phyloP scores from a whole-genome alignment of 2,888 invertebrate species.

The Catocala sponsa region DNA sequence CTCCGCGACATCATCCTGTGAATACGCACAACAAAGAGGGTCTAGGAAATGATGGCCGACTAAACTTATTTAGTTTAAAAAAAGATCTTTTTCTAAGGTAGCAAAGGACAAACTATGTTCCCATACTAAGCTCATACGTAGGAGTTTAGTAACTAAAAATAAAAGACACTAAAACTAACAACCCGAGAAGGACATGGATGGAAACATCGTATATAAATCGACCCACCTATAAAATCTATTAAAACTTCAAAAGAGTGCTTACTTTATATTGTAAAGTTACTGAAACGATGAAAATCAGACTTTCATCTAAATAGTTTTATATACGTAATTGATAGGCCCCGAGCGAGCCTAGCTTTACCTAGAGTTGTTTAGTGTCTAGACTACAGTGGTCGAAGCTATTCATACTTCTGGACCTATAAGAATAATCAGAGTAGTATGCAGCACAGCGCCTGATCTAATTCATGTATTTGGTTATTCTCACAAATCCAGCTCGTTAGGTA shows the following conservation, averaged over 20 bases:
- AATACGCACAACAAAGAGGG: not conserved
- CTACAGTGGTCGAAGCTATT: constrained; percentile 59
- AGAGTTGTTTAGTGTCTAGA: constrained; percentile 43
- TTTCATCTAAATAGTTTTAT: constrained; percentile 47
- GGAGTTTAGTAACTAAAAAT: constrained; percentile 36
- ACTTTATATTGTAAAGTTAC: constrained; percentile 52
- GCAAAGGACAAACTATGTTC: constrained; percentile 43
- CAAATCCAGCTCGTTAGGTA: constrained; percentile 42
- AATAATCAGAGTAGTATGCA: constrained; percentile 10
- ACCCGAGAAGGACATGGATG: constrained; percentile 53
- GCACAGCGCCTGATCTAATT: too few species aligned
- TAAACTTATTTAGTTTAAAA: constrained; percentile 12
- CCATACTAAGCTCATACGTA: constrained; percentile 49
- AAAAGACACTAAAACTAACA: constrained; percentile 44
- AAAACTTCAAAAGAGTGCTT: constrained; percentile 54
- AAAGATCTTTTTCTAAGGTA: constrained; percentile 19
- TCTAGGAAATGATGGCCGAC: constrained; percentile 6
- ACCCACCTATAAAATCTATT: constrained; percentile 49
- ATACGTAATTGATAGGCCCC: constrained; percentile 22
- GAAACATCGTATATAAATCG: constrained; percentile 46
- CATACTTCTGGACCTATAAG: constrained; percentile 44
- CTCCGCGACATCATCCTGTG: constrained; percentile 17
- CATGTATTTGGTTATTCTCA: constrained; percentile 22
- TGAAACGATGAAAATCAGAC: constrained; percentile 64
- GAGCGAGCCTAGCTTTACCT: constrained; percentile 24